These are phyloP conservation scores for Brachymystax lenok DNA, from an alignment of 2,797 vertebrate species.

Conservation along the genomic window DNA sequence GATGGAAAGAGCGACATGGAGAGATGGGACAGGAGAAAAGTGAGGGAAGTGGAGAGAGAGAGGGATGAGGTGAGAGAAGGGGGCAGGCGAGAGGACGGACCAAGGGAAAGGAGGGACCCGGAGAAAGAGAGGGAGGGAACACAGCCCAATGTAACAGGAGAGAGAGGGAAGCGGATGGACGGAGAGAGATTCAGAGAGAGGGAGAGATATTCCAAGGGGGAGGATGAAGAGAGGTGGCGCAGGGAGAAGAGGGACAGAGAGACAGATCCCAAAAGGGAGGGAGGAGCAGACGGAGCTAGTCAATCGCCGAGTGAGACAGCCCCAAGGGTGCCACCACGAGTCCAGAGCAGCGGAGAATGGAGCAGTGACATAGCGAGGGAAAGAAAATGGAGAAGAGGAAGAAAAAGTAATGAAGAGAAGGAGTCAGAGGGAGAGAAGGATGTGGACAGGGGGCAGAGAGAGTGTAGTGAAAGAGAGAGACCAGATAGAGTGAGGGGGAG, in stretches of 20 bases:
- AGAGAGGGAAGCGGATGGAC: not conserved
- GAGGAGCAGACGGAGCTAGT: constrained; percentile 36
- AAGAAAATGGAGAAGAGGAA: constrained; percentile 21
- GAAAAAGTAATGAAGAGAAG: constrained; percentile 46
- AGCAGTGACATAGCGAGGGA: constrained; percentile 60
- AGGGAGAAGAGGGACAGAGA: constrained; percentile 11
- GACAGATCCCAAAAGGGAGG: constrained; percentile 18
- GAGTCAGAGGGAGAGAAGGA: constrained; percentile 45
- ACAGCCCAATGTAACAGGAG: not conserved
- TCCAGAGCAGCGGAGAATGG: constrained; percentile 60
- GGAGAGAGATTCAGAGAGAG: constrained; percentile 1
- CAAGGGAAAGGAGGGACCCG: constrained; percentile 20
- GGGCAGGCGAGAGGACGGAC: not conserved
- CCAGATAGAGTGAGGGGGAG: constrained; percentile 34
- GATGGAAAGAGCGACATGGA: constrained; percentile 33
- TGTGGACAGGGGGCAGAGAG: constrained; percentile 9
- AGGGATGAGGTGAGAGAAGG: constrained; percentile 25
- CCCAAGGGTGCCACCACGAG: constrained; percentile 35
- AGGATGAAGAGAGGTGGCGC: constrained; percentile 7
- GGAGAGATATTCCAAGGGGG: not conserved
- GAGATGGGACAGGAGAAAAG: constrained; percentile 17
- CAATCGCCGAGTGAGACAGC: constrained; percentile 20
- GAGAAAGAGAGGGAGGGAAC: constrained; percentile 34
- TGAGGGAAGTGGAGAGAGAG: constrained; percentile 17
- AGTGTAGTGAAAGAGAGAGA: not conserved